Conservation (phyloP, 2,113 vertebrate species). For the Hipposideros armiger region DNA sequence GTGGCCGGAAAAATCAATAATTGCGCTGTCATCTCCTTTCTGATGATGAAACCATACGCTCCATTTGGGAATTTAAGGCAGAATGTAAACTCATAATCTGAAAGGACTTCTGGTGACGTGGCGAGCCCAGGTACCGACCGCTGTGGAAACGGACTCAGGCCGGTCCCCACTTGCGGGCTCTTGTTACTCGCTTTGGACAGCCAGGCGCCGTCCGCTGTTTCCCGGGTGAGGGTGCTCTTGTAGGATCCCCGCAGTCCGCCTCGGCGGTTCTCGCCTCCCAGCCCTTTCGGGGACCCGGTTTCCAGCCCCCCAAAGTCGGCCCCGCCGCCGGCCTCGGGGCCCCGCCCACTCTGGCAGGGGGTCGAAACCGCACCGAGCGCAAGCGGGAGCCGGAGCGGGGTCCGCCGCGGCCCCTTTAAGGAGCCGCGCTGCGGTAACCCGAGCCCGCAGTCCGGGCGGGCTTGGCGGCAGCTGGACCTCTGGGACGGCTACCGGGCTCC, state of each 20-base stretch:
- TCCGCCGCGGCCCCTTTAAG: slow-evolving; percentile 86
- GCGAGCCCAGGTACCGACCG: background rate
- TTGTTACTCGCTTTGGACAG: background rate
- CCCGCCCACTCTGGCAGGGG: slow-evolving; percentile 66
- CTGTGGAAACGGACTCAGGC: background rate
- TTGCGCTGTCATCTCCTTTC: background rate
- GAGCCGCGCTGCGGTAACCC: slow-evolving; percentile 81
- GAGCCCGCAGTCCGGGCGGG: slow-evolving; percentile 81
- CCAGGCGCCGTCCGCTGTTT: background rate
- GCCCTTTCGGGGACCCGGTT: background rate
- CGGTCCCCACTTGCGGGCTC: background rate
- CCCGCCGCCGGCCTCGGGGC: background rate
- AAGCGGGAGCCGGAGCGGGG: background rate
- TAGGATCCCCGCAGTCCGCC: background rate
- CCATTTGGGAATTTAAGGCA: background rate
- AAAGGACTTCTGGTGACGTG: background rate
- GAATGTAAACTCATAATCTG: background rate
- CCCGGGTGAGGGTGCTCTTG: background rate
- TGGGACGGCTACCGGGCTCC: slow-evolving; percentile 19
- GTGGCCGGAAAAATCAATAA: background rate
- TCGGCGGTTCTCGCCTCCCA: background rate
- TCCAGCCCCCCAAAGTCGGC: background rate
- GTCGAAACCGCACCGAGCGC: background rate
- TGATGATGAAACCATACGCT: background rate
- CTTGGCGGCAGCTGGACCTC: slow-evolving; percentile 61